Evolutionary conservation across 2,888 invertebrate species (phyloP), one percentile per base, ranked within the genome.

Genomic region (Venusia cambrica): DNA sequence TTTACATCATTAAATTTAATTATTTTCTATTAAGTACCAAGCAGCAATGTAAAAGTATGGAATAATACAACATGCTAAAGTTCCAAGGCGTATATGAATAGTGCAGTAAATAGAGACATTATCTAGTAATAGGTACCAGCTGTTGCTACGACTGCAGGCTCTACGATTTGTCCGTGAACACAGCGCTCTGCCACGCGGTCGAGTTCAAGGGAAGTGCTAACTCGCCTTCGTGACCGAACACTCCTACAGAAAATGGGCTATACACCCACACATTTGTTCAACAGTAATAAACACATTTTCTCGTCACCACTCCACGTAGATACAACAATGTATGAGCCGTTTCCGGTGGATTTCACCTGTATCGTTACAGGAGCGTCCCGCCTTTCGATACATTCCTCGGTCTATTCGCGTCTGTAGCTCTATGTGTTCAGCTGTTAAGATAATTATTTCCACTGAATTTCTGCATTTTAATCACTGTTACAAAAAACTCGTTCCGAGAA

Each of bases 121-220:
- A 43, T 39, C 18, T 29, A 36, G 26, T 42, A 37, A 44, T 53
- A 49, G 38, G 43, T 49, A 32, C 31, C 27, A 38, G 32, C 35
- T 21, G 34, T 36, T 30, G 34, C 14, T 34, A 35, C 13, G 25
- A 30, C 32, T 30, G 27, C 30, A 28, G 29, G 34, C 33, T 18
- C 13, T 34, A 34, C 48, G 39, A 40, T 38, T 24, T 32, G 59
- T 43, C 60, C 60, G 46, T 58, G 60, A 62, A 54, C 51, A 51
- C 26, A 4, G 26, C 38, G 32, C 34, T 35, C 34, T 40, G 38
- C 49, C 19, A 24, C 40, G 53, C 56, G 65, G 66, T 58, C 57
- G 62, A 62, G 67, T 66, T 68, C 67, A 67, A 67, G 66, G 65
- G 47, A 54, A 58, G 48, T 43, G 47, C 41, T 49, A 40, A 19